Conservation (phyloP, 2,113 vertebrate genomes). For the Delphinus delphis region DNA sequence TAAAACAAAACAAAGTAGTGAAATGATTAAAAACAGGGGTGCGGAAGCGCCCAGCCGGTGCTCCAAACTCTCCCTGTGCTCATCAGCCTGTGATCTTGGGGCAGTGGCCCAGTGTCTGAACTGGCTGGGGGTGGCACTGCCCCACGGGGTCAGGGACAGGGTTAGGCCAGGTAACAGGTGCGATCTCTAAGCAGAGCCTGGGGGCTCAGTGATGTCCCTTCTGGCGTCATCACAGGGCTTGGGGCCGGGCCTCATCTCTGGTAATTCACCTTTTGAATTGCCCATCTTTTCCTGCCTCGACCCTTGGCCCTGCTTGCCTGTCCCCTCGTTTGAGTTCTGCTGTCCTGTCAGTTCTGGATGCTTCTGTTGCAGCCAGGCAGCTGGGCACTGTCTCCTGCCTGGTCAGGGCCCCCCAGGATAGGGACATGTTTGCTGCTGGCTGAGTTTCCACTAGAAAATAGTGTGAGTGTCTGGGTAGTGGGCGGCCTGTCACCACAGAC, state of each 20-base stretch:
- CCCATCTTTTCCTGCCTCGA: neutral
- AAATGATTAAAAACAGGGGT: neutral
- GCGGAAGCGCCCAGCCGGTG: neutral
- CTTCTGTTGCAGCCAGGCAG: neutral
- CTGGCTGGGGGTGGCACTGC: neutral
- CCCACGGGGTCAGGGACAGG: too few relatives aligned
- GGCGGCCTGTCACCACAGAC: too few relatives aligned
- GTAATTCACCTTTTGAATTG: neutral
- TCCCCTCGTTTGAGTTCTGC: neutral
- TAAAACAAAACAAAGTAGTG: neutral
- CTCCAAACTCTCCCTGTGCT: too few relatives aligned
- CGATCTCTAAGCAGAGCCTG: neutral
- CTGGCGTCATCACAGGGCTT: neutral
- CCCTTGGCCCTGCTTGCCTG: neutral
- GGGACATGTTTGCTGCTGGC: neutral
- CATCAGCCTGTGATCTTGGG: neutral
- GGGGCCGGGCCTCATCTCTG: neutral
- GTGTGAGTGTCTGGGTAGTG: neutral
- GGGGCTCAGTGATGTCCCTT: neutral
- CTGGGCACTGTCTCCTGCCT: neutral
- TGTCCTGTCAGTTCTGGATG: neutral
- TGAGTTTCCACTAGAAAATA: neutral
- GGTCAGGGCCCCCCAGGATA: neutral
- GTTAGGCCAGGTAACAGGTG: neutral
- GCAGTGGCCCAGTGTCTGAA: neutral